Percentiles rank a stretch among this genome's conserved stretches.
Conservation (phyloP, 2,113 vertebrate genomes). For the Thalassarche chlororhynchos region DNA sequence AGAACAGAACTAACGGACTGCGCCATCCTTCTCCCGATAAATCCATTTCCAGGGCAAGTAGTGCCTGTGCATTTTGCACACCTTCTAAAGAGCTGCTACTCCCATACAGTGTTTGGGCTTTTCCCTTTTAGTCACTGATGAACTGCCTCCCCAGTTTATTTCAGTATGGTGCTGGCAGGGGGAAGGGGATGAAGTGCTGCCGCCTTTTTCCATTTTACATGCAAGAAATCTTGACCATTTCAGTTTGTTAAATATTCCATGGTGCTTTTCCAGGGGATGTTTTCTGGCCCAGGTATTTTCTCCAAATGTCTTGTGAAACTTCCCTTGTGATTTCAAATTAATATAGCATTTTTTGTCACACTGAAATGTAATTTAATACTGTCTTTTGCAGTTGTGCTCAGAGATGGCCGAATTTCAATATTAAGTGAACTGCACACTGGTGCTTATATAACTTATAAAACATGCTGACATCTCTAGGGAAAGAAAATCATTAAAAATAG, state of each 20-base stretch:
- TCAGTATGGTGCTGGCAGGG: background rate
- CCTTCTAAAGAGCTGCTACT: background rate
- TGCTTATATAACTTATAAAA: conserved; percentile 11
- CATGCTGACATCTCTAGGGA: background rate
- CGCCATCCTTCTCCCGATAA: background rate
- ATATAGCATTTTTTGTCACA: background rate
- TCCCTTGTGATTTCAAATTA: conserved; percentile 14
- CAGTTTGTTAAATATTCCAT: background rate
- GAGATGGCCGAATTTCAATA: background rate
- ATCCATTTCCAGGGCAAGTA: background rate
- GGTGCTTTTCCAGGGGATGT: background rate
- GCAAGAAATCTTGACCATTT: background rate
- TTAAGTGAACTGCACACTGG: background rate
- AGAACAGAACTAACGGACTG: background rate
- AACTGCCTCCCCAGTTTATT: background rate
- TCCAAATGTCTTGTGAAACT: background rate
- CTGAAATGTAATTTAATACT: conserved; percentile 5
- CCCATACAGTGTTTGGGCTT: background rate
- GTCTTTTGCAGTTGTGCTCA: background rate
- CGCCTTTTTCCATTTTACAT: background rate
- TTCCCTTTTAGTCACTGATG: background rate
- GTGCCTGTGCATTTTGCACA: background rate
- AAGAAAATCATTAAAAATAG: background rate
- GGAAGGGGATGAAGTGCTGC: background rate
- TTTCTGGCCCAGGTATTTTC: background rate